Base-by-base conservation (phyloP, 2,888 invertebrate genomes). In the Drosophila infuscata region DNA sequence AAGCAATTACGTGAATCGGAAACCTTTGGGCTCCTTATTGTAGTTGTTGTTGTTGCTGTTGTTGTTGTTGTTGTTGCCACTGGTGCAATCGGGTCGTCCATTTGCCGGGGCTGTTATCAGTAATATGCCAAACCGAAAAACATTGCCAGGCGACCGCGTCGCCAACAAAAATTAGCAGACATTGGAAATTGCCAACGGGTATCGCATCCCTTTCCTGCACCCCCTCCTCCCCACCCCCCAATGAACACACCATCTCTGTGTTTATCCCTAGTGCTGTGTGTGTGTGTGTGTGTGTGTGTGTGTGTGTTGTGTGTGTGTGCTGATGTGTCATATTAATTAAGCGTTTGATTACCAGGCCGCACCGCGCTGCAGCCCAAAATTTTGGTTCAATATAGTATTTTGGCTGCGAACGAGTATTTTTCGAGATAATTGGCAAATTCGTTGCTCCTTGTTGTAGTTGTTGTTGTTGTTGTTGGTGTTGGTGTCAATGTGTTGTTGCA, bases 301-400 rank as follows among this genome's bases (percentile, higher is more conserved):
- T 52, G 51, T 54, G 53, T 36, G 33, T 51, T 52, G 38, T 58
- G 41, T 51, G 65, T 73, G 67, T 79, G 69, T 82, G 65, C 70
- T 76, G 70, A 81, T 81, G 81, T 87, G 79, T 84, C 82, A 81
- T 82, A 79, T 89, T 89, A 83, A 83, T 88, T 83, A 88, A 88
- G 85, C 82, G 88, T 88, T 88, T 83, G 83, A 83, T 83, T 85
- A 85, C 88, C 78, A 68, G 63, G 63, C 69, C 75, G 64, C 70
- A 53, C 48, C 49, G 41, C 30, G 49, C 49, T 52, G 46, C 62
- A 35, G 41, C 65, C 71, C 63, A 35, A 58, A 64, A 67, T 59
- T 76, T 57, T 57, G 57, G 58, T 69, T 63, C 80, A 66, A 71
- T 64, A 64, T 67, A n/a, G 38, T 56, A 80, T 71, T 75, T 48